Evolutionary conservation across 2,797 vertebrate species (phyloP).

Genomic region (Phyllotis vaccarum): DNA sequence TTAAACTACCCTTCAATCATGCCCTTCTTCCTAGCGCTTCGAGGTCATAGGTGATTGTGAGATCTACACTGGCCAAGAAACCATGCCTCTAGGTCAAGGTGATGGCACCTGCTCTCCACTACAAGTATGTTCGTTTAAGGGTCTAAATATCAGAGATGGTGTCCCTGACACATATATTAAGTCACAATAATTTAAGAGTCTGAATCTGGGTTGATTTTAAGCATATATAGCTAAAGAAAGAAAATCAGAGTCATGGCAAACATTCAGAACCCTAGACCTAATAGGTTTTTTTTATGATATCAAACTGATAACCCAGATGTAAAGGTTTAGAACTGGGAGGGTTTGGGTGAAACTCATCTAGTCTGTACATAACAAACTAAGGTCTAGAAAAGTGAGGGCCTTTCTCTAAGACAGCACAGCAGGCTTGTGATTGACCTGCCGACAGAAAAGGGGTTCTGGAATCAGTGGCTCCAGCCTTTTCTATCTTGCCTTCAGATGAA

Average conservation of each 20-base stretch:
- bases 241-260: neutral
- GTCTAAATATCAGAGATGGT: neutral
- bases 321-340: neutral
- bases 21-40: too few relatives aligned
- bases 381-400: neutral
- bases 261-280: neutral
- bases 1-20: too few relatives aligned
- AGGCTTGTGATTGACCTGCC: neutral
- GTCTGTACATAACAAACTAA: neutral
- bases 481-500: neutral
- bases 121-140: neutral
- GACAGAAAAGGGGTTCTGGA: neutral
- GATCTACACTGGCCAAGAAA: too few relatives aligned
- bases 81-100: too few relatives aligned
- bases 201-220: neutral
- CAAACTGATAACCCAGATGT: constrained; percentile 21
- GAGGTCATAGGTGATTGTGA: too few relatives aligned
- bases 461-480: neutral
- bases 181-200: neutral
- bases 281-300: neutral
- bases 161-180: neutral
- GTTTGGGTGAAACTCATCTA: neutral
- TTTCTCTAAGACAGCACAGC: neutral
- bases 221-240: neutral
- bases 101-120: too few relatives aligned